These are phyloP conservation scores for Hydraecia micacea DNA, from an alignment of 2,888 invertebrate species.

Conservation along the genomic window DNA sequence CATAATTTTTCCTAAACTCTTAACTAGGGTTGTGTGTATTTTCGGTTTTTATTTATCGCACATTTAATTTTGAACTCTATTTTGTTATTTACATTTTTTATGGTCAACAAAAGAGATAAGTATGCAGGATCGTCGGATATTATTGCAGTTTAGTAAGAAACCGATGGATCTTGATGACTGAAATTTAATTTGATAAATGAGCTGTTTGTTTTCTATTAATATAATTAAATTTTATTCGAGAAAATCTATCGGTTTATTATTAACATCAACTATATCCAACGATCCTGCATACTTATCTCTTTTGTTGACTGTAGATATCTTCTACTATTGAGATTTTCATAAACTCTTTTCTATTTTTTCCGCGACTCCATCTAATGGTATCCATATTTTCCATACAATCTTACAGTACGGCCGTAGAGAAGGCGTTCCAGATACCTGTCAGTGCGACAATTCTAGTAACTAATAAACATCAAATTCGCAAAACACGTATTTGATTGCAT, in stretches of 20 bases:
- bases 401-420: not conserved
- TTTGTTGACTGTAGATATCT: too few relatives aligned
- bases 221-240: too few relatives aligned
- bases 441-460: not conserved
- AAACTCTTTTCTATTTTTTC: not conserved
- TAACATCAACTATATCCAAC: too few relatives aligned
- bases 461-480: not conserved
- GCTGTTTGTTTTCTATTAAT: too few relatives aligned
- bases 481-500: not conserved
- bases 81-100: not conserved
- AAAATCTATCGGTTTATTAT: too few relatives aligned
- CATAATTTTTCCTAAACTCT: not conserved
- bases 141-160: too few relatives aligned
- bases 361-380: not conserved
- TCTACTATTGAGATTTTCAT: not conserved
- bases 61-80: not conserved
- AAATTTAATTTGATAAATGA: too few relatives aligned
- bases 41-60: not conserved
- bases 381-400: not conserved
- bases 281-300: too few relatives aligned
- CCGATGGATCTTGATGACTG: too few relatives aligned
- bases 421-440: not conserved
- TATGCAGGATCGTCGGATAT: too few relatives aligned
- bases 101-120: too few relatives aligned
- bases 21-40: conserved; percentile 9